Evolutionary conservation across 53 echinoderm and acorn worm genomes (phyloP).

Genomic region (Temnopleurus reevesii): DNA sequence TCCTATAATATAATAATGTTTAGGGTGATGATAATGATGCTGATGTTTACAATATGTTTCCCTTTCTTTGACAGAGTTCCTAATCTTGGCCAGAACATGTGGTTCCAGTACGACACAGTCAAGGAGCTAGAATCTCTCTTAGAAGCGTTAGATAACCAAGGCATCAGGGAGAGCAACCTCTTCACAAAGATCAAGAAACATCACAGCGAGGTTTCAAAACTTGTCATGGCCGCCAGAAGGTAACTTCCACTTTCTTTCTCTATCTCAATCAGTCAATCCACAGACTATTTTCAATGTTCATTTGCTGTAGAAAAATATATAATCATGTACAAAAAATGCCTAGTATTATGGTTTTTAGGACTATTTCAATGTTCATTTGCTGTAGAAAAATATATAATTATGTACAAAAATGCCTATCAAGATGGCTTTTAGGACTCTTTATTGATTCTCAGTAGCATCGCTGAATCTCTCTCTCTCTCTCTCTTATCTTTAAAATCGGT

Average conservation of each 20-base stretch:
- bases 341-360: too few species aligned
- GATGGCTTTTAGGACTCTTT: too few species aligned
- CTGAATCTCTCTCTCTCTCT: too few species aligned
- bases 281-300: too few species aligned
- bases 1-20: background rate
- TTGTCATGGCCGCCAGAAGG: conserved; percentile 74
- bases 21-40: background rate
- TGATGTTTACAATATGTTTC: background rate
- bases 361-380: too few species aligned
- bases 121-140: conserved; percentile 79
- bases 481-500: too few species aligned
- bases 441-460: too few species aligned
- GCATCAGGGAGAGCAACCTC: conserved; percentile 91
- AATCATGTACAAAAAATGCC: too few species aligned
- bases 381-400: too few species aligned
- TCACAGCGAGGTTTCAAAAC: conserved; percentile 74
- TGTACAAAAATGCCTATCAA: too few species aligned
- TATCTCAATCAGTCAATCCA: too few species aligned
- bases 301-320: too few species aligned
- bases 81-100: conserved; percentile 92
- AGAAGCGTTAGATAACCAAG: conserved; percentile 80
- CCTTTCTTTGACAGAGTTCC: conserved; percentile 65
- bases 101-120: conserved; percentile 91
- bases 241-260: conserved; percentile 17
- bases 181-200: conserved; percentile 71